These are phyloP conservation scores for Neomicropteryx cornuta DNA, from an alignment of 1,140 invertebrate species.

Conservation along the genomic window DNA sequence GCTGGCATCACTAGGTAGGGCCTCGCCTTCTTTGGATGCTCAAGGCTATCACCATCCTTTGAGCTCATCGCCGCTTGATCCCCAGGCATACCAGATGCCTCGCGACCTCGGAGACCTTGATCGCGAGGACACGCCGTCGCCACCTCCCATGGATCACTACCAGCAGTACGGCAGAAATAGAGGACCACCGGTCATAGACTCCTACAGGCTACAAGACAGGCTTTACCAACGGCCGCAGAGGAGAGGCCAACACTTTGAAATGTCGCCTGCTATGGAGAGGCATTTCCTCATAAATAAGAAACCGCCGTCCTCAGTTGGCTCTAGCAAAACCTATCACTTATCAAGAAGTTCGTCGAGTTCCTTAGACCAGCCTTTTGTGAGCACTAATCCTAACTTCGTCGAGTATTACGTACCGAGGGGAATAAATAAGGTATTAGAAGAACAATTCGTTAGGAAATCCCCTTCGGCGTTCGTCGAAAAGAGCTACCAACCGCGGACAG, in stretches of 20 bases:
- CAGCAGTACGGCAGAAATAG: conserved; percentile 8
- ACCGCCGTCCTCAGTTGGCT: conserved; percentile 13
- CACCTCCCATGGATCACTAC: conserved; percentile 2
- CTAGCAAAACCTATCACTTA: conserved; percentile 16
- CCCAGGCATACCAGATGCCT: conserved; percentile 32
- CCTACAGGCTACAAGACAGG: too few relatives aligned
- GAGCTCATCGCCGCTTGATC: conserved; percentile 31
- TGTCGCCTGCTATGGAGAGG: conserved; percentile 14
- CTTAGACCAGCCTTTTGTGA: conserved; percentile 18
- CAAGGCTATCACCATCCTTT: conserved; percentile 30
- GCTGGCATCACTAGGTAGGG: conserved; percentile 44
- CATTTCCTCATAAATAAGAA: conserved; percentile 13
- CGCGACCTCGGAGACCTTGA: conserved; percentile 26
- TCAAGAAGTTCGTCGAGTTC: conserved; percentile 20
- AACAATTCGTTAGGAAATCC: conserved; percentile 12
- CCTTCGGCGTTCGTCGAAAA: conserved; percentile 13
- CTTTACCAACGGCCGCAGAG: too few relatives aligned
- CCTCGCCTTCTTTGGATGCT: conserved; percentile 31
- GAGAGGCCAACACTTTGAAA: conserved; percentile 6
- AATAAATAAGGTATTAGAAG: conserved; percentile 14
- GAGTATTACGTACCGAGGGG: conserved; percentile 17
- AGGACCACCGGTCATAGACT: conserved; percentile 12
- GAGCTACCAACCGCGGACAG: conserved; percentile 10
- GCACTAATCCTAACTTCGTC: conserved; percentile 28
- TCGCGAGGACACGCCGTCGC: conserved; percentile 15